Base-by-base conservation (phyloP, 2,888 invertebrate species). In the Cristatella mucedo region DNA sequence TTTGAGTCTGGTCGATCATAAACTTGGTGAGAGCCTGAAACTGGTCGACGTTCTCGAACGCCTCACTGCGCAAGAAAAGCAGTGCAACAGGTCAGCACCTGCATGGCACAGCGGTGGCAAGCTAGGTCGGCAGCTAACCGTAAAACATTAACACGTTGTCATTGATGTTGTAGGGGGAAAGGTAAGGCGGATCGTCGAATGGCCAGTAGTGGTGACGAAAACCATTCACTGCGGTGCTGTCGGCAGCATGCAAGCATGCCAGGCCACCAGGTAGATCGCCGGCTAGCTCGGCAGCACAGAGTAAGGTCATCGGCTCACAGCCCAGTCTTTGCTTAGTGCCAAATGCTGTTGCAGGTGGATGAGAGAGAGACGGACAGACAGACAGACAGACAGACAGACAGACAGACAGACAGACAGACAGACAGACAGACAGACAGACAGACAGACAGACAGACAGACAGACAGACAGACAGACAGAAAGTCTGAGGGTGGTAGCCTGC, bases 1-100 rank as follows among this genome's bases (percentile, higher is more conserved):
- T 87, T 56, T 91, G 86, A 2, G 87, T 84, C 16, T 82, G 78
- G 67, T 93, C 91, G 44, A 82, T 79, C 40, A 93, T 70, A 68
- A 89, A 89, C 64, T 73, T 69, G 53, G 74, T 69, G 19, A 76
- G 67, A 31, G 71, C 71, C 43, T 70, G 70, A 52, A 77, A 68
- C 53, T 76, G 72, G 38, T 71, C 66, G 45, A 74, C 73, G 39
- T 68, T 69, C n/a, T 74, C 69, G 59, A 76, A 76, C 43, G 70
- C 71, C 40, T 72, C 72, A 51, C 74, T 74, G 57, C 16, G 57
- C 56, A 33, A 37, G 42, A 41, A 47, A 39, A 44, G 29, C 40
- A 42, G 39, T 41, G 18, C 16, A 41, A 26, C 33, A 34, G 18
- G 29, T 40, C 30, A 6, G 30, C 16, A 33, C 40, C 13, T n/a